Evolutionary conservation across 2,113 vertebrate genomes (phyloP), one percentile per base, ranked within the genome.

Genomic region (Hypanus sabinus): DNA sequence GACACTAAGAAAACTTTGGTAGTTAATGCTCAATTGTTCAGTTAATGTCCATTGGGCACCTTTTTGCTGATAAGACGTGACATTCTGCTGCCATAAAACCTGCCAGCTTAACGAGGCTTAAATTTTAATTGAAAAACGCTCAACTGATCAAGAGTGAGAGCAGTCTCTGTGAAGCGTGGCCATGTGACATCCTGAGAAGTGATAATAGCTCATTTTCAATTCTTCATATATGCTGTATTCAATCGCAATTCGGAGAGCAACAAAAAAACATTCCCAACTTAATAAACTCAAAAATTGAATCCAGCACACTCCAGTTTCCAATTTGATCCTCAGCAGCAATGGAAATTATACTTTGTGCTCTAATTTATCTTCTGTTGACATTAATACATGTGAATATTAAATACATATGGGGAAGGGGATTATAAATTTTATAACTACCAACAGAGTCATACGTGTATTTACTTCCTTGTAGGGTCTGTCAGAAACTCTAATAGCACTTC

Each of bases 151-250:
- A 90, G 30, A 65, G 85, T 20, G 60, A 88, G 85, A 65, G 60
- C 85, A 90, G 85, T 90, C 60, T 65, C 60, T 90, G 85, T 90
- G 85, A 90, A 90, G 62, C 30, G 16, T 68, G 85, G 85, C 30
- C n/a, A 62, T 65, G 14, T 90, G 85, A n/a, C 60, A 33, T 90
- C 62, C 62, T n/a, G n/a, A 36, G 30, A 16, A 65, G 30, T 88
- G 85, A 88, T 62, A 88, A 88, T 62, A 62, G 60, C 30, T 90
- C 85, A 90, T 90, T 68, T 90, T 90, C 30, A 68, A 90, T 90
- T 90, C 60, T 90, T n/a, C 85, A 20, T 62, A 90, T 90, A 90
- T 33, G 14, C 60, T 33, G 27, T 30, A 30, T 90, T 90, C 33
- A 90, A 90, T 90, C 30, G 65, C 60, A 65, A 33, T 90, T 68